Conservation (phyloP, 2,113 vertebrate species). For the Penelope pileata region DNA sequence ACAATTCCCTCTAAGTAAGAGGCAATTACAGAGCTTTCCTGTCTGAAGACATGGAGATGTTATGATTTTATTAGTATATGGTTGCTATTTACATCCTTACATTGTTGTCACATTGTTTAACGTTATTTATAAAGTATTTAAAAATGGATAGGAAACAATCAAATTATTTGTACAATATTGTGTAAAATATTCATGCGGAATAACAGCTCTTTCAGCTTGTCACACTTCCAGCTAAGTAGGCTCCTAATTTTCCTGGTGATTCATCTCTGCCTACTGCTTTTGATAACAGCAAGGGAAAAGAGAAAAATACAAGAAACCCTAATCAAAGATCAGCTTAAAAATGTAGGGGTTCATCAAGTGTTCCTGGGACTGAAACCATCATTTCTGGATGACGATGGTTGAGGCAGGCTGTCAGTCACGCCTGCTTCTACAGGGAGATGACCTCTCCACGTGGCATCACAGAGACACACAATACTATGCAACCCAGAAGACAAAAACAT, state of each 20-base stretch:
- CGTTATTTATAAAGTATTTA: slow-evolving; percentile 6
- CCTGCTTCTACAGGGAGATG: not conserved
- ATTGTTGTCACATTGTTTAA: not conserved
- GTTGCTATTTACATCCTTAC: not conserved
- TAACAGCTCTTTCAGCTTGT: slow-evolving; percentile 27
- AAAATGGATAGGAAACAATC: slow-evolving; percentile 4
- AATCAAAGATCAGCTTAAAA: slow-evolving; percentile 9
- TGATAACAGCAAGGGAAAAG: not conserved
- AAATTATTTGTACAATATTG: not conserved
- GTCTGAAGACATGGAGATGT: not conserved
- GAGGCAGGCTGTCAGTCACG: not conserved
- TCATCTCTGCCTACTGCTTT: slow-evolving; percentile 53
- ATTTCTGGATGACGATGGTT: not conserved
- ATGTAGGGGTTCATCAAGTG: not conserved
- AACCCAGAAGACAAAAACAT: not conserved
- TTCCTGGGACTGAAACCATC: not conserved
- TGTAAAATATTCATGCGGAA: slow-evolving; percentile 6
- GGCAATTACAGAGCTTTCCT: not conserved
- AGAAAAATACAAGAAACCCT: not conserved
- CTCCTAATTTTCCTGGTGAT: slow-evolving; percentile 26
- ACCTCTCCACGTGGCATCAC: not conserved
- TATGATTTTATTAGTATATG: not conserved
- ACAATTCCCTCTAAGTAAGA: not conserved
- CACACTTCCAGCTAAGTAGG: not conserved
- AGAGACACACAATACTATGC: not conserved